Conservation (phyloP, 2,113 vertebrate species). For the Catharus minimus region DNA sequence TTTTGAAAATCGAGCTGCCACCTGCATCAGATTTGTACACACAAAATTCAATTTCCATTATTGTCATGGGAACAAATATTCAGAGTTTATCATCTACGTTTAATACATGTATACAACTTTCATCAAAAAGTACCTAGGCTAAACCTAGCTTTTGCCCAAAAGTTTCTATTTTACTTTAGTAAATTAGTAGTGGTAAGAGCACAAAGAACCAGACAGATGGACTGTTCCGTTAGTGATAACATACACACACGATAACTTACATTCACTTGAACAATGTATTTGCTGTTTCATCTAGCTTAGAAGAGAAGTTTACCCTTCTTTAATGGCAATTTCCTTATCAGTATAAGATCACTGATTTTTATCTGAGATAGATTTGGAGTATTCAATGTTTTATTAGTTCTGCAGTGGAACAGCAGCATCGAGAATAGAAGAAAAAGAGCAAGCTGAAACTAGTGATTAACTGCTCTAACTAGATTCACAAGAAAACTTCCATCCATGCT, state of each 20-base stretch:
- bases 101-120: accelerated
- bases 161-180: neutral
- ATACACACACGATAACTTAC: neutral
- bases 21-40: neutral
- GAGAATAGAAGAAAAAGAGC: neutral
- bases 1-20: neutral
- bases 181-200: neutral
- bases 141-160: neutral
- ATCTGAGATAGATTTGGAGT: neutral
- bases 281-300: neutral
- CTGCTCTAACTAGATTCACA: neutral
- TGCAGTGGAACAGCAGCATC: neutral
- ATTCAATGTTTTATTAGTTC: neutral
- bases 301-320: neutral
- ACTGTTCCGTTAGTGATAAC: neutral
- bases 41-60: neutral
- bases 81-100: neutral
- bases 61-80: neutral
- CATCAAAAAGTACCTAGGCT: neutral
- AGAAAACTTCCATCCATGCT: neutral
- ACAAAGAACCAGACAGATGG: neutral
- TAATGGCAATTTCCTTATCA: neutral
- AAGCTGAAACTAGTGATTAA: neutral
- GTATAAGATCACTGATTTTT: neutral
- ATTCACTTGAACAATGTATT: neutral